Base-by-base conservation (phyloP, 2,797 vertebrate species). In the Sebastolobus altivelis region DNA sequence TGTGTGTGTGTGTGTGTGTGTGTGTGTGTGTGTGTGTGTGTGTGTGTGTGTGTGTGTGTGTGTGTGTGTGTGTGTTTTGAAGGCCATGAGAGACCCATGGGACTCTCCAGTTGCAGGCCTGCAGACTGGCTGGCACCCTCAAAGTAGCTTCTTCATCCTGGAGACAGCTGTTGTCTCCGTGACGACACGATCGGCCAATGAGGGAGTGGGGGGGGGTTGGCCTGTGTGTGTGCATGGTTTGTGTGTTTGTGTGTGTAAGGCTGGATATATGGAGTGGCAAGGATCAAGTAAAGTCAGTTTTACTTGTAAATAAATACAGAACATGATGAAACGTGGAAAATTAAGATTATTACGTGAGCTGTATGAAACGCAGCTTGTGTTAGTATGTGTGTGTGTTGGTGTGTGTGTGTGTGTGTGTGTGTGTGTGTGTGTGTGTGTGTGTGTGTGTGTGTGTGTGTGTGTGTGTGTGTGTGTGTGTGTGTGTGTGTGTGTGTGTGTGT, bases 101-200 rank as follows among this genome's bases (percentile, higher is more conserved):
- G 95, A 96, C 93, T 94, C 93, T 97, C 95, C 93, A 93, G 88
- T 93, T 96, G 95, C 96, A 96, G 93, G 95, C 95, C 94, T 96
- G 95, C 96, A 97, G 96, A 96, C 96, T 97, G 96, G 96, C 97
- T 96, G 97, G 97, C 97, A 97, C 96, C 96, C 96, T 95, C 93
- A 85, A 90, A 93, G 95, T 93, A 95, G 96, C 96, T 94, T 94
- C 95, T 96, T 96, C 95, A 97, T 95, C 95, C 96, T 92, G 85
- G 94, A 94, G 95, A 96, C 97, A 97, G 96, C 97, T 97, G 97
- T 97, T 96, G 95, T 93, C 87, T 95, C 92, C 88, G 93, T 95
- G 96, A 95, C 95, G 92, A 93, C 95, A 95, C 74, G 14, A 88
- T 89, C 10, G 62, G 86, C 96, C 93, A 95, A 96, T 95, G 90